Evolutionary conservation across 2,113 vertebrate genomes (phyloP).

Genomic region (Amia ocellicauda): DNA sequence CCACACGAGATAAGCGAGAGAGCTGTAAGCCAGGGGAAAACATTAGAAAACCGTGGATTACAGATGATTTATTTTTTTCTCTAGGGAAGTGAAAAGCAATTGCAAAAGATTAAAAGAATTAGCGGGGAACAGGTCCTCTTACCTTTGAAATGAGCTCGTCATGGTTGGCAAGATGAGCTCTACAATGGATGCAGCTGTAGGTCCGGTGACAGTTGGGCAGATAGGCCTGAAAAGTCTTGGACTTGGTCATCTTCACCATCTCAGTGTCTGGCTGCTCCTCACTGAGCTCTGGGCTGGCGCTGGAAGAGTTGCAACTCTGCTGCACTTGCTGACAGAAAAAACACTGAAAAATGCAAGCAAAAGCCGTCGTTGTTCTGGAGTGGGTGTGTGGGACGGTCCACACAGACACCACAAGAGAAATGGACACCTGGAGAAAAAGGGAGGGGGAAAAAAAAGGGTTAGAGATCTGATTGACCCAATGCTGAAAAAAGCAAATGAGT

Average conservation of each 20-base stretch:
- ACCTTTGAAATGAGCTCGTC: slow-evolving; percentile 95
- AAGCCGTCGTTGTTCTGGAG: slow-evolving; percentile 90
- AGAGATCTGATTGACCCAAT: too few relatives aligned
- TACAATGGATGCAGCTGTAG: slow-evolving; percentile 98
- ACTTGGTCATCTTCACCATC: slow-evolving; percentile 99
- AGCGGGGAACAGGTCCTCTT: slow-evolving; percentile 11
- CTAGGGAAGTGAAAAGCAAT: too few relatives aligned
- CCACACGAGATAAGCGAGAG: too few relatives aligned
- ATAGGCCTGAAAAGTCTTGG: slow-evolving; percentile 98
- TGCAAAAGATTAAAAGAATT: not conserved
- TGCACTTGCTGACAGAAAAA: slow-evolving; percentile 92
- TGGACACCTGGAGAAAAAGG: slow-evolving; percentile 69
- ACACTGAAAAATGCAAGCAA: slow-evolving; percentile 91
- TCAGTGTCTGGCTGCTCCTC: slow-evolving; percentile 76
- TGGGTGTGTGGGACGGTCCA: slow-evolving; percentile 89
- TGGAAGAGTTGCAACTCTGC: slow-evolving; percentile 80
- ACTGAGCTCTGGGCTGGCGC: slow-evolving; percentile 81
- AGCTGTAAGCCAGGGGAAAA: too few relatives aligned
- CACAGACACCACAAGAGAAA: slow-evolving; percentile 82
- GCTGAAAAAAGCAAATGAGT: too few relatives aligned
- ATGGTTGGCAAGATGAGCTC: slow-evolving; percentile 95
- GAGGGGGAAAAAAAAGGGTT: slow-evolving; percentile 1
- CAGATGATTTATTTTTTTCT: too few relatives aligned
- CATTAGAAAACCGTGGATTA: too few relatives aligned
- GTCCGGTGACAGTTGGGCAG: slow-evolving; percentile 93